Evolutionary conservation across 2,113 vertebrate genomes (phyloP).

Genomic region (Ramphastos sulfuratus): DNA sequence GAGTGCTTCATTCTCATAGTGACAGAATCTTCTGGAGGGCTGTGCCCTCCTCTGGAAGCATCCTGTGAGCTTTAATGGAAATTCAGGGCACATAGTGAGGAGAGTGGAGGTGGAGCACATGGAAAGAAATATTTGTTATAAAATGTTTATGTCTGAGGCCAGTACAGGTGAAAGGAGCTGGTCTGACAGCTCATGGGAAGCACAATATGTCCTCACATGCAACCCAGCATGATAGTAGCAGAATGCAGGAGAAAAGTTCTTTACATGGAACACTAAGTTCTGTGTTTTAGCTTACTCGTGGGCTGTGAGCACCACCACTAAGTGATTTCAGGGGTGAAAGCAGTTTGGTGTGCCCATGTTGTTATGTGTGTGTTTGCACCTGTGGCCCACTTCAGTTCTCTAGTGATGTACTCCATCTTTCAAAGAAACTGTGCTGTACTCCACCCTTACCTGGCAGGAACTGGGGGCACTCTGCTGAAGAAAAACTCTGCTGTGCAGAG

Average conservation of each 20-base stretch:
- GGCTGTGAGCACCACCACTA: background rate
- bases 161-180: background rate
- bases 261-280: background rate
- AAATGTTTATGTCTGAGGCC: background rate
- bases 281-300: background rate
- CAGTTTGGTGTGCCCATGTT: background rate
- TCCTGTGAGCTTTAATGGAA: background rate
- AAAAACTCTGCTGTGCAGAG: background rate
- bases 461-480: background rate
- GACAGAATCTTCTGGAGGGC: background rate
- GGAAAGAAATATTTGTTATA: background rate
- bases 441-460: background rate
- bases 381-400: background rate
- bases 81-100: background rate
- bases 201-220: background rate
- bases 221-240: background rate
- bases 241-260: background rate
- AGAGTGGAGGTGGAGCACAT: background rate
- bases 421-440: fast-evolving
- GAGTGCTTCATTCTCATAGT: background rate
- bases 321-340: background rate
- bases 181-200: background rate
- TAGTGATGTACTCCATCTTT: background rate
- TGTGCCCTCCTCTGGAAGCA: background rate
- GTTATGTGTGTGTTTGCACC: background rate